A percentile compares a stretch with the other conserved stretches of the same genome.
Evolutionary conservation across 2,113 vertebrate genomes (phyloP).

Genomic region (Cyphomyrus plagiostoma): DNA sequence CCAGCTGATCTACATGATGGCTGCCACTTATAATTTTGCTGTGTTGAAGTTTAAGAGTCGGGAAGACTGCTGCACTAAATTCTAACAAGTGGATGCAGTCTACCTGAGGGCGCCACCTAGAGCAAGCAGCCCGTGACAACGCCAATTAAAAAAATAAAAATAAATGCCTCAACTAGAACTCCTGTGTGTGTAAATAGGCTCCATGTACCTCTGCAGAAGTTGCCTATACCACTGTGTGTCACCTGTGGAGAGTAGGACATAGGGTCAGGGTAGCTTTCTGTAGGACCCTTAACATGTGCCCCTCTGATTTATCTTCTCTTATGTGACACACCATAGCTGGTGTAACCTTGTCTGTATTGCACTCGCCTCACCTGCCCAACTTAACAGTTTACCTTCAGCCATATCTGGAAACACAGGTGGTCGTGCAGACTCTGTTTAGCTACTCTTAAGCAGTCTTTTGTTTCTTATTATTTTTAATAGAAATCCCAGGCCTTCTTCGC

Average conservation of each 20-base stretch:
- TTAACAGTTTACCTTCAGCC: not conserved
- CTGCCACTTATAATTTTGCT: constrained; percentile 89
- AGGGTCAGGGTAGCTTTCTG: not conserved
- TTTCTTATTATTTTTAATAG: not conserved
- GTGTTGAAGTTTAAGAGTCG: constrained; percentile 94
- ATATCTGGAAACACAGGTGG: not conserved
- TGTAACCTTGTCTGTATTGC: not conserved
- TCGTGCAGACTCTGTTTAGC: not conserved
- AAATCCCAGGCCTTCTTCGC: not conserved
- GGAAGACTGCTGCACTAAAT: constrained; percentile 87
- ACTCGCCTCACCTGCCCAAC: not conserved
- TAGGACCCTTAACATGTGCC: not conserved
- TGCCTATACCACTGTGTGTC: not conserved
- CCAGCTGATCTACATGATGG: constrained; percentile 94
- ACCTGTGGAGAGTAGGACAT: not conserved
- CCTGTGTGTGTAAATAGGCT: not conserved
- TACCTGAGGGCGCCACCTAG: constrained; percentile 59
- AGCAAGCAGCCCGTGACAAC: constrained; percentile 59
- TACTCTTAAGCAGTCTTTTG: not conserved
- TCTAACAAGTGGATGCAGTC: constrained; percentile 69
- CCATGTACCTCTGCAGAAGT: not conserved
- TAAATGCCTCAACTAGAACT: not conserved
- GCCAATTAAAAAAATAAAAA: not conserved
- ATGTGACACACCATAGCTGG: not conserved
- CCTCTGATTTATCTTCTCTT: not conserved